These are phyloP conservation scores for Neogale vison DNA, from an alignment of 2,113 vertebrate species.

Conservation along the genomic window DNA sequence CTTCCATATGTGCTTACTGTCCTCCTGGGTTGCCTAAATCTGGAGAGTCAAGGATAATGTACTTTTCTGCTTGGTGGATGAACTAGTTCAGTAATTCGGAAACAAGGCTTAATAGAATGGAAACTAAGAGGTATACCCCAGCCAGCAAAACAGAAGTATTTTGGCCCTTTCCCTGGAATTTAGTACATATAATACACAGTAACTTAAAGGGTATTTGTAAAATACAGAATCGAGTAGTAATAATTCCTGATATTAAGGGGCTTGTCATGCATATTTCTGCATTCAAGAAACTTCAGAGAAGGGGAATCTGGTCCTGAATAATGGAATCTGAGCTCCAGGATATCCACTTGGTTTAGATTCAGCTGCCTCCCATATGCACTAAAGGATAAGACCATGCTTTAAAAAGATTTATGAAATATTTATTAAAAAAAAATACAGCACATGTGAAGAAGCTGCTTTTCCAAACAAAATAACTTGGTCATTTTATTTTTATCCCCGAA, in stretches of 20 bases:
- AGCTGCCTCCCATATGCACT: not conserved
- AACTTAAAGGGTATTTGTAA: not conserved
- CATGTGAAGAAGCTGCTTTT: conserved; percentile 52
- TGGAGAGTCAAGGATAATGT: not conserved
- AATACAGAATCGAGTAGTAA: not conserved
- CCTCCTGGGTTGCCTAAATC: not conserved
- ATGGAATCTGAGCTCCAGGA: not conserved
- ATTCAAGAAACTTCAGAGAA: not conserved
- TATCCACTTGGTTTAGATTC: not conserved
- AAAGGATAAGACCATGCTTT: not conserved
- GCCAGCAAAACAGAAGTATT: not conserved
- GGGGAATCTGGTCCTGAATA: not conserved
- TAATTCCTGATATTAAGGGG: not conserved
- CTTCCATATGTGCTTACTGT: not conserved
- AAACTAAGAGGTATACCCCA: not conserved
- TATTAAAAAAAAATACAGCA: conserved; percentile 52
- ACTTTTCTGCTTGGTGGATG: not conserved
- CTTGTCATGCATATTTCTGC: not conserved
- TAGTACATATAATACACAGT: not conserved
- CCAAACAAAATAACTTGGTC: conserved; percentile 56
- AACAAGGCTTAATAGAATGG: not conserved
- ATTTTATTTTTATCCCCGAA: conserved; percentile 70
- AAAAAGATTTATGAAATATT: conserved; percentile 61
- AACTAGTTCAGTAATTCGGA: not conserved
- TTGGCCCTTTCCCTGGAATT: not conserved